These are phyloP conservation scores for Nilaparvata lugens DNA, from an alignment of 1,140 invertebrate genomes.

Conservation along the genomic window DNA sequence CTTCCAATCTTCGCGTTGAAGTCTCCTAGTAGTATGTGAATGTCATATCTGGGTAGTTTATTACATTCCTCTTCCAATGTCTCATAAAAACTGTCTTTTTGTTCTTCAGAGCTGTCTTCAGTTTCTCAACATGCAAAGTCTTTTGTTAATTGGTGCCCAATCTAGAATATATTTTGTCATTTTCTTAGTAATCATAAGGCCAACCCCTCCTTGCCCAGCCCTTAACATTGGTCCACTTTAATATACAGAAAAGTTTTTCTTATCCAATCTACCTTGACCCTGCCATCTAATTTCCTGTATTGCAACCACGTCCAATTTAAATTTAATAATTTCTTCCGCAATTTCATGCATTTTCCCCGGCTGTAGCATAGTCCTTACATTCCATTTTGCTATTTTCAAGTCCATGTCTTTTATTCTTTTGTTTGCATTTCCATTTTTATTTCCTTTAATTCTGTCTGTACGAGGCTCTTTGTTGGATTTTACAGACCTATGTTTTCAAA, in stretches of 20 bases:
- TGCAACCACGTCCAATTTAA: conserved; percentile 5
- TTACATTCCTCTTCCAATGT: conserved; percentile 8
- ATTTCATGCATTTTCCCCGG: conserved; percentile 16
- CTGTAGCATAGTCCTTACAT: conserved; percentile 8
- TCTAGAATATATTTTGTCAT: conserved; percentile 11
- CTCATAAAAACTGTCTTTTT: conserved; percentile 10
- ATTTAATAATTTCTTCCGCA: conserved; percentile 12
- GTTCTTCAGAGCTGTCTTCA: too few relatives aligned
- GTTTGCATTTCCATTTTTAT: neutral
- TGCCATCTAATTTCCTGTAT: conserved; percentile 17
- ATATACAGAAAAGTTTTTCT: conserved; percentile 5
- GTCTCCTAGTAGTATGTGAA: too few relatives aligned
- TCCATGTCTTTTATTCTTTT: neutral
- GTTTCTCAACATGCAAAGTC: too few relatives aligned
- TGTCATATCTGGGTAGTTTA: too few relatives aligned
- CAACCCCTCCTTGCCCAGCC: too few relatives aligned
- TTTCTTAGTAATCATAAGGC: too few relatives aligned
- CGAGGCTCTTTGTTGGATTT: too few relatives aligned
- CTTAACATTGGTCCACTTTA: too few relatives aligned
- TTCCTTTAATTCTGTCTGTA: too few relatives aligned
- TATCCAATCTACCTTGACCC: conserved; percentile 9
- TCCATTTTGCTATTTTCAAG: conserved; percentile 11
- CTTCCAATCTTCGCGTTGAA: too few relatives aligned
- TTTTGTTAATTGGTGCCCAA: conserved; percentile 10
- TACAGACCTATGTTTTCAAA: too few relatives aligned